Base-by-base conservation (phyloP, 2,888 invertebrate species). In the Pyrocoelia pectoralis region DNA sequence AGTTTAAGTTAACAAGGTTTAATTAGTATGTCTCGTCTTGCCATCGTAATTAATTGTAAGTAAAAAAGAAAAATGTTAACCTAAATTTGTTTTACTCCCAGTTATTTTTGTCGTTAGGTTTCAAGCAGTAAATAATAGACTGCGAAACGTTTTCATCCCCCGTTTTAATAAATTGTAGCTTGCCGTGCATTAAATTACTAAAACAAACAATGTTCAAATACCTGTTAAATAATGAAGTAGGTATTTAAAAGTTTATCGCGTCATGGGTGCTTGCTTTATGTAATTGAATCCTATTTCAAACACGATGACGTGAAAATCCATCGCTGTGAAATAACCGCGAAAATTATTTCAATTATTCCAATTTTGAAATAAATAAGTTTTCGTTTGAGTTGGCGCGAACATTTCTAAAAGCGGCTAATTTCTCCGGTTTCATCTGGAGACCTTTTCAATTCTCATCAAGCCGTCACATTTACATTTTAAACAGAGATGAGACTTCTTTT, bases 391-490 rank as follows among this genome's bases (percentile, higher is more conserved):
- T 52, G 41, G 55, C 52, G 58, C 54, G 50, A 58, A 58, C 50
- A 19, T 57, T 41, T 49, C 52, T 56, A 64, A 63, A 56, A 55
- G 74, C 70, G 70, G 73, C 74, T 74, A 75, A 77, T 76, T 76
- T 68, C 68, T 72, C 73, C 73, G 75, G 60, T 56, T 75, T 76
- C 76, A 76, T 75, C 74, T 74, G 74, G 73, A 74, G 74, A 75
- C 72, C 72, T 72, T 69, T 65, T 73, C 73, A 70, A 67, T 70
- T 72, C 72, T 76, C 75, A 77, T 76, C 78, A 75, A 73, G 71
- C 73, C 72, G 71, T 71, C 74, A 73, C 74, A 76, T 76, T 76
- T 76, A 74, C 75, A 76, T 76, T 76, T 76, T 74, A 74, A 75
- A 74, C 73, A 74, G 73, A 73, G 73, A 72, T 69, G 73, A 68